Evolutionary conservation across 2,888 invertebrate species (phyloP).

Genomic region (Eilema depressum): DNA sequence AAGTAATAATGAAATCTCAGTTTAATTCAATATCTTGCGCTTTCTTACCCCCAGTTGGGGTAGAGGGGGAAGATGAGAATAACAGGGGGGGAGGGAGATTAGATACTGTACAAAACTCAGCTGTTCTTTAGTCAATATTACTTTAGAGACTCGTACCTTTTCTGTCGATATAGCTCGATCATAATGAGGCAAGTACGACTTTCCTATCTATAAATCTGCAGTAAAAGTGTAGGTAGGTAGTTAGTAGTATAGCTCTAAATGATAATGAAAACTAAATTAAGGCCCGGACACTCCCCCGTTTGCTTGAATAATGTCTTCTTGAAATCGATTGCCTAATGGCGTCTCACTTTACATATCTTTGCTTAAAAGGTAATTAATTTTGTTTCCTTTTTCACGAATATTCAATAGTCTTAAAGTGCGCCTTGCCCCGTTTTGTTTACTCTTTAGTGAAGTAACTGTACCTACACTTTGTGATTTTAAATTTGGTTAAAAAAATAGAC

Average conservation of each 20-base stretch:
- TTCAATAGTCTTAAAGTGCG: constrained; percentile 37
- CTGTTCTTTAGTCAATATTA: background rate
- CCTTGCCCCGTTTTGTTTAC: constrained; percentile 31
- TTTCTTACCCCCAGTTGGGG: background rate
- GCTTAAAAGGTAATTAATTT: constrained; percentile 53
- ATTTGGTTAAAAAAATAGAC: background rate
- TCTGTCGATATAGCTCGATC: background rate
- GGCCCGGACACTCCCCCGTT: constrained; percentile 60
- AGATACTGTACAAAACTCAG: background rate
- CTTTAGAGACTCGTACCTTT: background rate
- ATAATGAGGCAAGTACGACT: background rate
- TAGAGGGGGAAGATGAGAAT: background rate
- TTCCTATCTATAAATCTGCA: background rate
- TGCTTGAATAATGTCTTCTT: constrained; percentile 72
- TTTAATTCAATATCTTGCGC: background rate
- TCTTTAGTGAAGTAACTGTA: constrained; percentile 18
- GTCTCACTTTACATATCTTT: constrained; percentile 62
- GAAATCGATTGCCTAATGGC: constrained; percentile 64
- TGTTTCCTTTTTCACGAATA: constrained; percentile 37
- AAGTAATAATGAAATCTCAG: background rate
- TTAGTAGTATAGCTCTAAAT: constrained; percentile 57
- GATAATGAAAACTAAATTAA: constrained; percentile 80
- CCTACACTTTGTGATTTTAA: background rate
- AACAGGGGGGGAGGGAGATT: no score
- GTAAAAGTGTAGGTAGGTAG: background rate